Evolutionary conservation across 2,888 invertebrate genomes (phyloP), one percentile per base, ranked within the genome.

Genomic region (Himalopsyche japonica): DNA sequence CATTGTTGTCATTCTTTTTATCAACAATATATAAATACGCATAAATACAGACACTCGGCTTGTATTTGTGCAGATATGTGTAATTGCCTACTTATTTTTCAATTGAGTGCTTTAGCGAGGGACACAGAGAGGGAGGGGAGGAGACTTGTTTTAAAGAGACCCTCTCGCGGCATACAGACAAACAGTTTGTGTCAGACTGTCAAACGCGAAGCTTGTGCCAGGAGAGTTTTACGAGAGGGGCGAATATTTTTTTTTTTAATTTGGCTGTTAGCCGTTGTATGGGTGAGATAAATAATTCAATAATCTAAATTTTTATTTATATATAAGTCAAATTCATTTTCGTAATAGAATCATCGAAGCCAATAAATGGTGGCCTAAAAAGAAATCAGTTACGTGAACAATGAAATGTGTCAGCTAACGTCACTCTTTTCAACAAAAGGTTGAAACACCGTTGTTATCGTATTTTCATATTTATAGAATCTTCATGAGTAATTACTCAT

Each of bases 191-290:
- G 88, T 89, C 89, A 89, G 88, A 90, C 88, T 89, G 90, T 89
- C 87, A 89, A 86, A 86, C 88, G 88, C 89, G 89, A 88, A 88
- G 91, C 90, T 90, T 91, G 90, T 89, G 90, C 88, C 87, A 87
- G 88, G 89, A 89, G 90, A 89, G 84, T 82, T 80, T 80, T 32
- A 90, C 91, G 90, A 89, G 88, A 37, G 79, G 49, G 34, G 48
- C 82, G 57, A 84, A 90, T 89, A 27, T 57, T 90, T 92, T 91
- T 90, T 90, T 92, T 92, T 92, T 92, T 92, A 92, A 91, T 92
- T 92, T 92, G 92, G 92, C 92, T 92, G 91, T 92, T 92, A 91
- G 92, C 92, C 92, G 90, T 92, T 92, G 92, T 92, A 92, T 92
- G 92, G 92, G 92, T 92, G 88, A 92, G 92, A 91, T 82, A 20